These are phyloP conservation scores for Polyergus mexicanus DNA, from an alignment of 1,140 invertebrate genomes.

Conservation along the genomic window DNA sequence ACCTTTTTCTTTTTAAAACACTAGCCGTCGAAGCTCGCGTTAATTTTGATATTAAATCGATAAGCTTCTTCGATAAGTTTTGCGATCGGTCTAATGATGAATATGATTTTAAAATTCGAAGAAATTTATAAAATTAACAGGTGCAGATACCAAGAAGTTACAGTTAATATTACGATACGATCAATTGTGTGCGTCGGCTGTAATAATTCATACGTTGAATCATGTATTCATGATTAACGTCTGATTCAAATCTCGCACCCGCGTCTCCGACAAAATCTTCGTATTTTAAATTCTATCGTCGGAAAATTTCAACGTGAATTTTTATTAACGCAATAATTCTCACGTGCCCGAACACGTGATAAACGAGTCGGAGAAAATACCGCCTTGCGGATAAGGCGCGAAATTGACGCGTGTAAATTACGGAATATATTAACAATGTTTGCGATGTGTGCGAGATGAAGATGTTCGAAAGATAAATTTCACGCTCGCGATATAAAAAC, in stretches of 20 bases:
- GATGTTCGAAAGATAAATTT: constrained; percentile 40
- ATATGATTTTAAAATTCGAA: constrained; percentile 8
- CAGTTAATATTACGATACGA: constrained; percentile 33
- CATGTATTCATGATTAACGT: constrained; percentile 42
- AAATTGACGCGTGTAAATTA: constrained; percentile 54
- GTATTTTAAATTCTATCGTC: constrained; percentile 1
- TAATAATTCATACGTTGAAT: constrained; percentile 35
- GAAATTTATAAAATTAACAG: constrained; percentile 10
- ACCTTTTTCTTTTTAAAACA: background rate
- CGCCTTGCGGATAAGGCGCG: constrained; percentile 18
- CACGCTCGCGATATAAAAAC: background rate
- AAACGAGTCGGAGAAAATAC: constrained; percentile 43
- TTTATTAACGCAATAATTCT: constrained; percentile 58
- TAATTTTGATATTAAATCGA: constrained; percentile 11
- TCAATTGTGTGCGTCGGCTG: background rate
- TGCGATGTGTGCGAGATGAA: background rate
- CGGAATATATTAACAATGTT: constrained; percentile 36
- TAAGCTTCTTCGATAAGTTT: background rate
- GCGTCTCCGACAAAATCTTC: background rate
- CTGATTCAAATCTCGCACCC: background rate
- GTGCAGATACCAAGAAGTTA: background rate
- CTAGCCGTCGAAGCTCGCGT: background rate
- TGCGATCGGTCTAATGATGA: background rate
- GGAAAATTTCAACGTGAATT: constrained; percentile 50
- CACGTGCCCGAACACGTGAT: constrained; percentile 13